Base-by-base conservation (phyloP, 2,113 vertebrate genomes). In the Albula goreensis region DNA sequence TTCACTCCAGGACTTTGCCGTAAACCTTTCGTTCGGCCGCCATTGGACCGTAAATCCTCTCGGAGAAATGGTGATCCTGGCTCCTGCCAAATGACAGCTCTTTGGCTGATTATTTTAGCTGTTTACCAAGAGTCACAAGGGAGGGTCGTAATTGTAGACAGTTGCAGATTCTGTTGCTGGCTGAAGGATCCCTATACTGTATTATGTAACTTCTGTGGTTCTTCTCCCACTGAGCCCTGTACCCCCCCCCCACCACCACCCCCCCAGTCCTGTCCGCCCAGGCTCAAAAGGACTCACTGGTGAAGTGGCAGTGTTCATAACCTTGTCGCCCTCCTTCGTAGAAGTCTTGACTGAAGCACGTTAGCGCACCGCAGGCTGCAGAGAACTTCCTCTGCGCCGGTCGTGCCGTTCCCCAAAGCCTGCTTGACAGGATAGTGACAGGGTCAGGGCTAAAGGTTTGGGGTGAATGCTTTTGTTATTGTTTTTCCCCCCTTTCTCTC, bases 271-370 rank as follows among this genome's bases (percentile, higher is more conserved):
- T 31, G n/a, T 74, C 70, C n/a, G 70, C 70, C 9, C 10, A n/a
- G 70, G 70, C 70, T 31, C 70, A 31, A 74, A 74, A 10, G 70
- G 70, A n/a, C 70, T 74, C 70, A 7, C 70, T 74, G 70, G 70
- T 74, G 70, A 31, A 74, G 70, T 8, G 70, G 60, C 60, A 19
- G 60, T 66, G 60, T 66, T 15, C 22, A 22, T 74, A 74, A 74
- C 70, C 70, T 22, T 31, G n/a, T 74, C n/a, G 8, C 70, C 50
- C 82, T 86, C 80, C 50, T 66, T 80, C 12, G 41, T 57, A 78
- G 57, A 87, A 77, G 83, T 50, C 31, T 19, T 81, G 86, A 79
- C 9, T 66, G 52, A 66, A 66, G 60, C 17, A 2, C 70, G 53
- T 57, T 50, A 49, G 57, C 52, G 25, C 41, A 51, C 79, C 25